A percentile compares a stretch with the other conserved stretches of the same genome.
phyloP scores from a whole-genome alignment of 1,140 invertebrate genomes.

The Heterodera schachtii region DNA sequence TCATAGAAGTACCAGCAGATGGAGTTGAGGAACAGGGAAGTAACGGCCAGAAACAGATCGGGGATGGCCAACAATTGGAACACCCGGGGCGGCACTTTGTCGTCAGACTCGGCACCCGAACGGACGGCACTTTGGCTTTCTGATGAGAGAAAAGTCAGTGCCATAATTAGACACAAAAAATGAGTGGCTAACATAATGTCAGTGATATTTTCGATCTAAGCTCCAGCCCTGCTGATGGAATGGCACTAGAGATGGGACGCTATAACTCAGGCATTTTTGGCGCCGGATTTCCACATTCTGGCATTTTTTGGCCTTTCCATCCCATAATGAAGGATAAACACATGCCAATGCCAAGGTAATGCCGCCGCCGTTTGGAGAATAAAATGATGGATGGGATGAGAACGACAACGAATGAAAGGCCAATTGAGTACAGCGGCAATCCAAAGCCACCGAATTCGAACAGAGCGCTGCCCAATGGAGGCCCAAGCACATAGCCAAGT shows the following conservation, averaged over 20 bases:
- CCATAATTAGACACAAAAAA: no score
- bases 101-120: no score
- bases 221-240: no score
- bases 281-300: no score
- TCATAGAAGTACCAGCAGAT: slow-evolving; percentile 21
- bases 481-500: slow-evolving; percentile 8
- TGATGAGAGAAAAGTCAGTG: no score
- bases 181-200: no score
- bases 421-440: slow-evolving; percentile 12
- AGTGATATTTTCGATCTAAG: no score
- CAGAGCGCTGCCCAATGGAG: slow-evolving; percentile 11
- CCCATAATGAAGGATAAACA: neutral
- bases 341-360: neutral
- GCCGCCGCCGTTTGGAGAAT: no score
- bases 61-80: neutral
- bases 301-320: no score
- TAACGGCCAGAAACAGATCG: neutral
- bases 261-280: no score
- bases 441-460: slow-evolving; percentile 17
- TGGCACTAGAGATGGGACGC: no score
- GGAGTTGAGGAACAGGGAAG: slow-evolving; percentile 8
- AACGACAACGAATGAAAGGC: neutral
- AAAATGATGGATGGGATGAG: neutral
- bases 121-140: neutral
- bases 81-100: neutral